Percentiles rank a stretch among this genome's conserved stretches.
Conservation (phyloP, 2,888 invertebrate species). For the Rhopalosiphum nymphaeae region DNA sequence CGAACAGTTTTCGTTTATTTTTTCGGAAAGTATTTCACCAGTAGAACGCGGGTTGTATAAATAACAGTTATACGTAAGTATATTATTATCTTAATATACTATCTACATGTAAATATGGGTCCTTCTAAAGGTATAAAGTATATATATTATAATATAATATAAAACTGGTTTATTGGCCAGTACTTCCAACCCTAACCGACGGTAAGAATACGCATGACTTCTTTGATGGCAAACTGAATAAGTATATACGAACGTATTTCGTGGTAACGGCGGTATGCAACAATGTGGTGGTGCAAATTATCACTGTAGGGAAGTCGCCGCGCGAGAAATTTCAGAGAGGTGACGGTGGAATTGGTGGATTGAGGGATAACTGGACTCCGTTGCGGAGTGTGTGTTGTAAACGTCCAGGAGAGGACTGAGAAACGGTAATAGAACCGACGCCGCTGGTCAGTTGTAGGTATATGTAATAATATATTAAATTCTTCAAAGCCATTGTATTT, state of each 20-base stretch:
- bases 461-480: constrained; percentile 43
- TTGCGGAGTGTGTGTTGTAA: background rate
- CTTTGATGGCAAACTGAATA: background rate
- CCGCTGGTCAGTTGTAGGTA: background rate
- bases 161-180: background rate
- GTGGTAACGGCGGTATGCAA: background rate
- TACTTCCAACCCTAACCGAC: background rate
- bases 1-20: background rate
- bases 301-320: background rate
- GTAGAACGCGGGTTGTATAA: background rate
- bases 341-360: background rate
- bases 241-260: constrained; percentile 7
- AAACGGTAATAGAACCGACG: background rate
- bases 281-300: background rate
- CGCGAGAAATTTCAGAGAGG: too few species aligned
- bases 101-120: background rate
- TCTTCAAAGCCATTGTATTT: constrained; percentile 10
- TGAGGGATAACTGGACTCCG: background rate
- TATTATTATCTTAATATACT: background rate
- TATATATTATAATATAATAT: background rate
- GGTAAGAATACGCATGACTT: background rate
- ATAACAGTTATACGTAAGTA: background rate
- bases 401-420: background rate
- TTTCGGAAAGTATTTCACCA: background rate
- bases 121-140: background rate